phyloP scores from a whole-genome alignment of 2,113 vertebrate species.

The Sprattus sprattus region DNA sequence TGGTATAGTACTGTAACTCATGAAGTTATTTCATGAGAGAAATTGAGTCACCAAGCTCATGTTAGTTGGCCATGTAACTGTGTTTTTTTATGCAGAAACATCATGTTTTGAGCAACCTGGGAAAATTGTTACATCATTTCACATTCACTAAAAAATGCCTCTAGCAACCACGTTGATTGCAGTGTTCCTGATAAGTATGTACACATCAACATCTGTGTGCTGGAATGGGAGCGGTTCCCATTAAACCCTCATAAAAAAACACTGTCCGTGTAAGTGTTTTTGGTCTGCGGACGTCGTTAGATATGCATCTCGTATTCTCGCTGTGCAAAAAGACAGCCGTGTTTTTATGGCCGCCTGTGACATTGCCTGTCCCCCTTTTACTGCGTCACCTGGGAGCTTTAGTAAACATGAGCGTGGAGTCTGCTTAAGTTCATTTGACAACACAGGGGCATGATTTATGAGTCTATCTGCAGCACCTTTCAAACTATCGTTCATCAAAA shows the following conservation, averaged over 20 bases:
- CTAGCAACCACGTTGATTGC: not conserved
- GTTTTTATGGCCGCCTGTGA: constrained; percentile 41
- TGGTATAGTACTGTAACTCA: not conserved
- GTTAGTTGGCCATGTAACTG: not conserved
- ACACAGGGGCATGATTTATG: constrained; percentile 37
- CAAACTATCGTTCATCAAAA: constrained; percentile 52
- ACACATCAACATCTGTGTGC: constrained; percentile 39
- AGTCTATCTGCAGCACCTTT: constrained; percentile 34
- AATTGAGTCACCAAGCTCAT: not conserved
- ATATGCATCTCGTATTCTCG: constrained; percentile 31
- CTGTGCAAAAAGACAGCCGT: not conserved
- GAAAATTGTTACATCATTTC: not conserved
- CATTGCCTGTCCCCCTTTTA: constrained; percentile 46
- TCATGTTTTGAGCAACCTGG: not conserved
- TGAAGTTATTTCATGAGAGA: not conserved
- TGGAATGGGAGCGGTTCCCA: not conserved
- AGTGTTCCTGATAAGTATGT: not conserved
- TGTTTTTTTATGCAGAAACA: not conserved
- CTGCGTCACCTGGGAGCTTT: constrained; percentile 48
- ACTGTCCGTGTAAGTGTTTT: constrained; percentile 25
- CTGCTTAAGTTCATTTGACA: constrained; percentile 35
- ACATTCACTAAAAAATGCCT: not conserved
- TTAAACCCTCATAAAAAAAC: constrained; percentile 43
- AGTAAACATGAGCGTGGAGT: constrained; percentile 45
- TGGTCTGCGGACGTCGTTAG: constrained; percentile 38